Evolutionary conservation across 2,113 vertebrate species (phyloP).

Genomic region (Caloenas nicobarica): DNA sequence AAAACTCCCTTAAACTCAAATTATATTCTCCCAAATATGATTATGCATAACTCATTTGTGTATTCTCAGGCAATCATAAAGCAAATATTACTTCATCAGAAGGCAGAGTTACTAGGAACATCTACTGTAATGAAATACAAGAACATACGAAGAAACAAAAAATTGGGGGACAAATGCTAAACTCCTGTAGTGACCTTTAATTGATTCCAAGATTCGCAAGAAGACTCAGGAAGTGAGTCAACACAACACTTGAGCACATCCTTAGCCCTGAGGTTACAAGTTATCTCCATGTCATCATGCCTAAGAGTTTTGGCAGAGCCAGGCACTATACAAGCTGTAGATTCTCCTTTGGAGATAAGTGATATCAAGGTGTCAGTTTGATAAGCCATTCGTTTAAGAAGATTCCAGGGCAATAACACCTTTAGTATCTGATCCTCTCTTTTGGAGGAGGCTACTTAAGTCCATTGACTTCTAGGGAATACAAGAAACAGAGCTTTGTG

Average conservation of each 20-base stretch:
- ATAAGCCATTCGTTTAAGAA: neutral
- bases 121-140: neutral
- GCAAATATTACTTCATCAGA: constrained; percentile 38
- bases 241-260: neutral
- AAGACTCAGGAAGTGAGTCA: neutral
- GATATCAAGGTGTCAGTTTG: neutral
- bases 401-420: neutral
- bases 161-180: neutral
- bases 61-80: constrained; percentile 29
- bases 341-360: neutral
- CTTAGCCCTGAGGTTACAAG: neutral
- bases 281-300: neutral
- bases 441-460: neutral
- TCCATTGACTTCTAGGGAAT: neutral
- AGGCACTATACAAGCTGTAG: neutral
- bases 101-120: neutral
- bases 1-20: neutral
- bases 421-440: neutral
- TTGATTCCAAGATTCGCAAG: neutral
- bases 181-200: neutral
- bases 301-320: neutral
- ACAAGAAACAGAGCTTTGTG: neutral
- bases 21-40: constrained; percentile 25
- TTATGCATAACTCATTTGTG: neutral
- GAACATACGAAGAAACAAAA: neutral